Evolutionary conservation across 2,888 invertebrate genomes (phyloP).

Genomic region (Melipona bicolor): DNA sequence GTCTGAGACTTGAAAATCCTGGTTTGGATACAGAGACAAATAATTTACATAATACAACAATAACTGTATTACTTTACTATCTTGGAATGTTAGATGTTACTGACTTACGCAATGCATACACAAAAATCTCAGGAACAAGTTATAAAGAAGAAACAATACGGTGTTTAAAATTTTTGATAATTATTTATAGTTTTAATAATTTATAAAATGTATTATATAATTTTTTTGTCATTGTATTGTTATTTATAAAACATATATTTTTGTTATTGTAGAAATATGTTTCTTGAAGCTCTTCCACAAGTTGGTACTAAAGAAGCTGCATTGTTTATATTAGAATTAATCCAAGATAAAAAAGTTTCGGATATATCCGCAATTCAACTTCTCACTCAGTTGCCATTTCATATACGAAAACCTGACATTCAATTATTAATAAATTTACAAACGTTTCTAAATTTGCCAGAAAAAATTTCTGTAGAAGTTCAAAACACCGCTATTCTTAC

Average conservation of each 20-base stretch:
- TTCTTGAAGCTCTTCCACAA: conserved; percentile 89
- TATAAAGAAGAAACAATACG: conserved; percentile 90
- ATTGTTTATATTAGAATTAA: conserved; percentile 88
- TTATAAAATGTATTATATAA: no score
- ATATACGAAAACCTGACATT: conserved; percentile 87
- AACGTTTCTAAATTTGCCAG: conserved; percentile 83
- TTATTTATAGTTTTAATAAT: conserved; percentile 1
- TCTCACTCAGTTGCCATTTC: conserved; percentile 89
- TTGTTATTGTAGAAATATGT: conserved; percentile 86
- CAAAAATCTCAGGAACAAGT: conserved; percentile 87
- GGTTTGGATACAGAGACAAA: conserved; percentile 79
- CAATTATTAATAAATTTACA: conserved; percentile 86
- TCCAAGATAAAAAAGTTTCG: conserved; percentile 87
- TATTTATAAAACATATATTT: conserved; percentile 1
- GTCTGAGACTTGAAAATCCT: conserved; percentile 80
- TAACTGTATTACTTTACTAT: conserved; percentile 83
- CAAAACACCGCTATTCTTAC: conserved; percentile 89
- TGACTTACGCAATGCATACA: conserved; percentile 81
- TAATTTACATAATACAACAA: conserved; percentile 84
- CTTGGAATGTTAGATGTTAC: conserved; percentile 81
- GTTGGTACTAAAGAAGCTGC: conserved; percentile 89
- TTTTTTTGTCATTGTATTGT: no score
- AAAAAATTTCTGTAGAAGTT: conserved; percentile 85
- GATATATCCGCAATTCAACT: conserved; percentile 88
- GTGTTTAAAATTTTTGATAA: conserved; percentile 68